Evolutionary conservation across 2,888 invertebrate species (phyloP).

Genomic region (Chrysotoxum bicinctum): DNA sequence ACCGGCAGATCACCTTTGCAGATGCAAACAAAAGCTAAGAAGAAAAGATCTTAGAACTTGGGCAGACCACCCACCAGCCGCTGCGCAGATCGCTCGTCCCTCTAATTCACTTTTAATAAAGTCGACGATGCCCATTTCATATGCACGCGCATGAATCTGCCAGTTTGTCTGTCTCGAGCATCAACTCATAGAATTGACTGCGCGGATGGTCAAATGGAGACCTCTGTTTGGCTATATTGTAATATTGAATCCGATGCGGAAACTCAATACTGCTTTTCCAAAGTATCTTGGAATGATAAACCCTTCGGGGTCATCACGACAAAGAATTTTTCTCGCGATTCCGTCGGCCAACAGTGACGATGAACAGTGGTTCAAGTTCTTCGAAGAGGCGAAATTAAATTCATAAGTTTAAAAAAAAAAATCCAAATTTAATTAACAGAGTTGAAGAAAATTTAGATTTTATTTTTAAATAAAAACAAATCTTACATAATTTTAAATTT

Average conservation of each 20-base stretch:
- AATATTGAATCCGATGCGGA: slow-evolving; percentile 49
- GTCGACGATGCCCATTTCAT: slow-evolving; percentile 59
- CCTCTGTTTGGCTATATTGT: background rate
- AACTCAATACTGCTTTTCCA: slow-evolving; percentile 21
- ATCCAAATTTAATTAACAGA: background rate
- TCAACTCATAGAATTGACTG: slow-evolving; percentile 11
- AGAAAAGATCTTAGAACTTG: slow-evolving; percentile 63
- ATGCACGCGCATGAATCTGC: slow-evolving; percentile 66
- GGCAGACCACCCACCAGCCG: slow-evolving; percentile 66
- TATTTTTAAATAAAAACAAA: too few species aligned
- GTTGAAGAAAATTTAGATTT: too few species aligned
- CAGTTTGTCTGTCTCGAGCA: slow-evolving; percentile 51
- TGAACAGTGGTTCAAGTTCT: background rate
- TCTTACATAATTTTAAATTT: too few species aligned
- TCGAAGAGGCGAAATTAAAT: background rate
- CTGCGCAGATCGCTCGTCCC: slow-evolving; percentile 37
- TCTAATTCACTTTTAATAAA: slow-evolving; percentile 72
- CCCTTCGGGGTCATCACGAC: slow-evolving; percentile 68
- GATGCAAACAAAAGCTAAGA: slow-evolving; percentile 50
- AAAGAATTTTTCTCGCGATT: slow-evolving; percentile 28
- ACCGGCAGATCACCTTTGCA: slow-evolving; percentile 69
- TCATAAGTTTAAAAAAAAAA: background rate
- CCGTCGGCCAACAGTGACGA: background rate
- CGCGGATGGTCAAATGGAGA: slow-evolving; percentile 54
- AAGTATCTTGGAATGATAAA: slow-evolving; percentile 37